phyloP scores from a whole-genome alignment of 1,140 invertebrate genomes.

The Cyclina sinensis region DNA sequence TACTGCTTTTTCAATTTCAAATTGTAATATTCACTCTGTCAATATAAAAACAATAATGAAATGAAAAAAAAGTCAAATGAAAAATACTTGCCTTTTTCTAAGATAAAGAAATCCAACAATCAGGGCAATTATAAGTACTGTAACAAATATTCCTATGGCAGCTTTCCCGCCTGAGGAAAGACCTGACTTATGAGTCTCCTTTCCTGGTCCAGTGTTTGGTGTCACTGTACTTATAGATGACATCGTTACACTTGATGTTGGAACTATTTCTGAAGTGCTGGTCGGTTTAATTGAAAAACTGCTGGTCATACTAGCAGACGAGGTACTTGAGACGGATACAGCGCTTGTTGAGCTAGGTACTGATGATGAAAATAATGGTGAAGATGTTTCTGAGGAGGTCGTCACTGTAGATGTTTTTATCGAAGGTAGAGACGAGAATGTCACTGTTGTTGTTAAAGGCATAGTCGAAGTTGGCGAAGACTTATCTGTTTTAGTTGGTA shows the following conservation, averaged over 20 bases:
- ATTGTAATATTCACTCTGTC: too few species aligned
- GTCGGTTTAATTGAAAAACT: not conserved
- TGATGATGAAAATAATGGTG: not conserved
- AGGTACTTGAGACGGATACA: not conserved
- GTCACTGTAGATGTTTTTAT: not conserved
- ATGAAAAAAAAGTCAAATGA: too few species aligned
- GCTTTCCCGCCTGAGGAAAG: slow-evolving; percentile 2
- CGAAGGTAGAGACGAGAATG: not conserved
- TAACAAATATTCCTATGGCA: slow-evolving; percentile 6
- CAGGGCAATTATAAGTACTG: not conserved
- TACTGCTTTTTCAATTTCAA: too few species aligned
- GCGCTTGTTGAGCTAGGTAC: not conserved
- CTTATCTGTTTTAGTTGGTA: too few species aligned
- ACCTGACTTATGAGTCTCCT: not conserved
- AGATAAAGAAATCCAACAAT: not conserved
- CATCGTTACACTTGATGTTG: not conserved
- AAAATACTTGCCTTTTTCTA: not conserved
- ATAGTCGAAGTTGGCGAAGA: not conserved
- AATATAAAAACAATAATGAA: too few species aligned
- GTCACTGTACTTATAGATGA: not conserved
- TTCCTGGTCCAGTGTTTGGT: too few species aligned
- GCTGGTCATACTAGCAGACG: not conserved
- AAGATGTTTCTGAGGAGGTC: not conserved
- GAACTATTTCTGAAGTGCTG: not conserved
- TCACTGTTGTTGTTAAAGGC: not conserved